Conservation (phyloP, 2,113 vertebrate genomes). For the Podarcis raffonei region DNA sequence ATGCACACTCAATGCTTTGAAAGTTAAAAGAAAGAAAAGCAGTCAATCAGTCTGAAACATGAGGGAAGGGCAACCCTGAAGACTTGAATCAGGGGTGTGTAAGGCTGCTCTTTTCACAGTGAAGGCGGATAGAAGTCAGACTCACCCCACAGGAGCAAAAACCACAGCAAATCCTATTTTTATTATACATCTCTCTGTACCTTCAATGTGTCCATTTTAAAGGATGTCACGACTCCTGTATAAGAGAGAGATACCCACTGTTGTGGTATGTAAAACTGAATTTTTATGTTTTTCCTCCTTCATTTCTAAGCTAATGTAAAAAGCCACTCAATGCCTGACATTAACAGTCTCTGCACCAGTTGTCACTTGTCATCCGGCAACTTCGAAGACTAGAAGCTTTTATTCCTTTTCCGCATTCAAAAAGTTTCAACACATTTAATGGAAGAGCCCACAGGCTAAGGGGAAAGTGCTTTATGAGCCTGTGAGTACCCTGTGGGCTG, state of each 20-base stretch:
- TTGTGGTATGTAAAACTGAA: neutral
- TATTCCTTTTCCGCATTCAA: neutral
- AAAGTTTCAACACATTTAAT: neutral
- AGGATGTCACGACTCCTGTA: neutral
- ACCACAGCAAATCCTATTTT: neutral
- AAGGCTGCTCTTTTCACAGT: neutral
- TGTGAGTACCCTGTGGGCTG: neutral
- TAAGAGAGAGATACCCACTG: neutral
- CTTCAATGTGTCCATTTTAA: neutral
- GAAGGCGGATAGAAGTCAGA: neutral
- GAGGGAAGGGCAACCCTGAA: neutral
- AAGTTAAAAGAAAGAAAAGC: neutral
- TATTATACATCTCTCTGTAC: neutral
- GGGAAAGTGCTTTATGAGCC: conserved; percentile 11
- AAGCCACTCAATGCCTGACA: neutral
- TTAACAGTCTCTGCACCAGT: neutral
- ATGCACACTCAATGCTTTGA: neutral
- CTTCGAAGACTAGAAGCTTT: neutral
- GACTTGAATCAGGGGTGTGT: neutral
- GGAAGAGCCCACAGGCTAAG: neutral
- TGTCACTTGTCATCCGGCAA: neutral
- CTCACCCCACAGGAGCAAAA: neutral
- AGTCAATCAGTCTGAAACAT: neutral
- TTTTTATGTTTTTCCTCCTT: neutral
- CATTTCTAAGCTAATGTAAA: neutral